Evolutionary conservation across 2,797 vertebrate genomes (phyloP), one percentile per base, ranked within the genome.

Genomic region (Liasis olivaceus): DNA sequence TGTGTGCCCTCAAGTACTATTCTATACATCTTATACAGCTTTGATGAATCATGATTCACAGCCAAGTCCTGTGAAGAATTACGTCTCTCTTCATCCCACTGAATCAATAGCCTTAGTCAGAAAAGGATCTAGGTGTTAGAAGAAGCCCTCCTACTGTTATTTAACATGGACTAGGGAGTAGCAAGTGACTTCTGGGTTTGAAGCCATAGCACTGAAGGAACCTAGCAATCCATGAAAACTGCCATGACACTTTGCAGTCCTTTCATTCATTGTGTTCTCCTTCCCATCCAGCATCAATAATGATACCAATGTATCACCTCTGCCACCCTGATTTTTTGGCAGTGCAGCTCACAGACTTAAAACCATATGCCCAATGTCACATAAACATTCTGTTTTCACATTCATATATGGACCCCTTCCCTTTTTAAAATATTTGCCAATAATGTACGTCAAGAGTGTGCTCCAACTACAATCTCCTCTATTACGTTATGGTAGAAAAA

Each of bases 1-100:
- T 84, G 36, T 95, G 81, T 62, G 77, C 15, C 31, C 12, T 85
- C 89, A 93, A 95, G 93, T 97, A 96, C 95, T 95, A 95, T 94
- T 95, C 94, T 94, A 92, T 94, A 96, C 93, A 94, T 95, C 96
- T 96, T 96, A 87, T 94, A 94, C 91, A 89, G 90, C 87, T 96
- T 81, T 81, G 36, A 47, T 81, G 8, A 81, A 81, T 42, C 95
- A 95, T 95, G 94, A 96, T 95, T 95, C 87, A 95, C 1, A 47
- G 24, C 28, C 17, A 42, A 77, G 3, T 77, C 5, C 17, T 87
- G 13, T 91, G 24, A 3, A 77, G 47, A 81, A 20, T 4, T 47
- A 47, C 24, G 8, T 54, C 51, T 54, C 5, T 54, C 51, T 54
- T 54, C 51, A 54, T 54, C 51, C 51, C 51, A 54, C 51, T 54